Base-by-base conservation (phyloP, 92 coral and sea anemone genomes). In the Porites cylindrica region DNA sequence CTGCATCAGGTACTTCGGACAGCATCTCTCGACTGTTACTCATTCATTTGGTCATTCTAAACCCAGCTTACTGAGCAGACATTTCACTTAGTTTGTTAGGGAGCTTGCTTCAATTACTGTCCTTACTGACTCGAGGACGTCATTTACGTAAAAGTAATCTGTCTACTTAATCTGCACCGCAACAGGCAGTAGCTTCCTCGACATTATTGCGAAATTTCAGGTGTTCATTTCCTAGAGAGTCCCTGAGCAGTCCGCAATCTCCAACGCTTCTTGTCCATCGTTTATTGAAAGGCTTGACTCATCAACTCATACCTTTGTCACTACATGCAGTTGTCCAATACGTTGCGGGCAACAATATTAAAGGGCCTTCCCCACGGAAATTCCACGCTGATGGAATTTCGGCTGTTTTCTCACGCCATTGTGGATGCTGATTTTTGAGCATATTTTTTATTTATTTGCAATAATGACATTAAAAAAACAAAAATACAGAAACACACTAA, bases 141-240 rank as follows among this genome's bases (percentile, higher is more conserved):
- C 93, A 59, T 92, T 93, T 54, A 89, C 93, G 79, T 89, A 92
- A 77, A 89, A 89, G 89, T 91, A 50, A 20, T 91, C 92, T 79
- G 88, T 84, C 92, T 90, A 91, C 43, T 83, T 88, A 23, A 79
- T 62, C 51, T 90, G 93, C 50, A 83, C 91, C 14, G 83, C 23
- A 16, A 89, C 82, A 13, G 91, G 47, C 6, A 38, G 80, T 77
- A 92, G 59, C 72, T 75, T 89, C 13, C 86, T 76, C 23, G 91
- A 75, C 85, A 92, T 81, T 82, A 82, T 82, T 16, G 85, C 88
- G 59, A 92, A 70, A 62, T 92, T 89, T 5, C 88, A 21, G 88
- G 85, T 85, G 72, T 92, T 92, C 95, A 88, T 88, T 78, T 92
- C 95, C 9, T 67, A 89, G 1, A 92, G 89, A 11, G 86, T 91